phyloP scores from a whole-genome alignment of 2,113 vertebrate species.

The Sakesphorus luctuosus region DNA sequence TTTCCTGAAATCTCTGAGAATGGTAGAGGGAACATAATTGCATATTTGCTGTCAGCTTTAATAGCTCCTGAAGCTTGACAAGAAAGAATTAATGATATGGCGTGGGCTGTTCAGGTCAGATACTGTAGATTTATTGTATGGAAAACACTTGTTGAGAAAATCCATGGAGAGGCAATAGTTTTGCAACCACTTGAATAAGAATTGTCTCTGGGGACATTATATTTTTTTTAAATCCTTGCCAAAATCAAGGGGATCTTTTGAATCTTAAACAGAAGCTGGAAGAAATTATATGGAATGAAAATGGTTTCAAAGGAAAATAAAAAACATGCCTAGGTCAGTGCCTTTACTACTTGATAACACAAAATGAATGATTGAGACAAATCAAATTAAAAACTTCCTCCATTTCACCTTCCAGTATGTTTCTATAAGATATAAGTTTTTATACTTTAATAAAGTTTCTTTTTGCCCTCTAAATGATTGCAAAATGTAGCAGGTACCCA shows the following conservation, averaged over 20 bases:
- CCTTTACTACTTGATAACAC: neutral
- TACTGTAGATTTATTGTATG: neutral
- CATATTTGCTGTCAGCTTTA: neutral
- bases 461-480: neutral
- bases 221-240: constrained; percentile 2
- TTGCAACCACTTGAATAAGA: constrained; percentile 21
- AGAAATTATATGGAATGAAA: neutral
- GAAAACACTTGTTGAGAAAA: neutral
- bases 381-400: neutral
- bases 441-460: neutral
- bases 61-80: constrained; percentile 32
- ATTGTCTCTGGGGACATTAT: neutral
- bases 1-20: neutral
- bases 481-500: neutral
- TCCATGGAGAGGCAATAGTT: neutral
- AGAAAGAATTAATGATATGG: neutral
- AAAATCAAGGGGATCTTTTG: neutral
- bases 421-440: neutral
- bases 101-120: constrained; percentile 17
- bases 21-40: neutral
- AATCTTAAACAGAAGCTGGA: neutral
- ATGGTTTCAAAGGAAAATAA: neutral
- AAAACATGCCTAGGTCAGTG: neutral
- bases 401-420: neutral
- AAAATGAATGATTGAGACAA: neutral